phyloP scores from a whole-genome alignment of 2,888 invertebrate species.

The Nudaria mundana region DNA sequence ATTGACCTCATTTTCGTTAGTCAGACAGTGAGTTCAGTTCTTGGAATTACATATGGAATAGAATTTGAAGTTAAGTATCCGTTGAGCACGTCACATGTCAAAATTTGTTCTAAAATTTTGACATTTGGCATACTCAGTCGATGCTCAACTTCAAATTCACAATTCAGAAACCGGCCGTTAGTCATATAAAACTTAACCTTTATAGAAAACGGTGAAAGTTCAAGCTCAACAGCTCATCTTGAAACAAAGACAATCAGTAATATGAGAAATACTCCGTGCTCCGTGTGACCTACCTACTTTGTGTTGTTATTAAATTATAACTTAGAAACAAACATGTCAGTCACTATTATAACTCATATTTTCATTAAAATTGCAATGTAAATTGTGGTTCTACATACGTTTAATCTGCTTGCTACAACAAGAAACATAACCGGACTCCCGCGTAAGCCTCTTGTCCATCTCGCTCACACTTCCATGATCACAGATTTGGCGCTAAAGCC shows the following conservation, averaged over 20 bases:
- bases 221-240: constrained; percentile 1
- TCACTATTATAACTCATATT: constrained; percentile 30
- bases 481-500: constrained; percentile 61
- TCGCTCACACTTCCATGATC: constrained; percentile 46
- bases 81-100: too few relatives aligned
- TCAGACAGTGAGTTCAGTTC: constrained; percentile 1
- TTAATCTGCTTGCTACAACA: constrained; percentile 56
- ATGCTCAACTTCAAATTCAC: too few relatives aligned
- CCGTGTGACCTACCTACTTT: neutral
- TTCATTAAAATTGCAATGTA: constrained; percentile 39
- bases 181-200: constrained; percentile 10
- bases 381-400: constrained; percentile 51
- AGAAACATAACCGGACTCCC: constrained; percentile 75
- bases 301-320: constrained; percentile 13
- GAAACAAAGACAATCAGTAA: neutral
- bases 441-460: constrained; percentile 61
- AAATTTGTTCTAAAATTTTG: too few relatives aligned
- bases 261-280: neutral
- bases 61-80: too few relatives aligned
- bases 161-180: too few relatives aligned
- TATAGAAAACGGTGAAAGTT: constrained; percentile 15
- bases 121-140: too few relatives aligned
- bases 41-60: constrained; percentile 3
- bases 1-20: constrained; percentile 5
- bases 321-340: too few relatives aligned